A percentile compares a stretch with the other conserved stretches of the same genome.
Evolutionary conservation across 2,797 vertebrate genomes (phyloP).

Genomic region (Alfaro cultratus): DNA sequence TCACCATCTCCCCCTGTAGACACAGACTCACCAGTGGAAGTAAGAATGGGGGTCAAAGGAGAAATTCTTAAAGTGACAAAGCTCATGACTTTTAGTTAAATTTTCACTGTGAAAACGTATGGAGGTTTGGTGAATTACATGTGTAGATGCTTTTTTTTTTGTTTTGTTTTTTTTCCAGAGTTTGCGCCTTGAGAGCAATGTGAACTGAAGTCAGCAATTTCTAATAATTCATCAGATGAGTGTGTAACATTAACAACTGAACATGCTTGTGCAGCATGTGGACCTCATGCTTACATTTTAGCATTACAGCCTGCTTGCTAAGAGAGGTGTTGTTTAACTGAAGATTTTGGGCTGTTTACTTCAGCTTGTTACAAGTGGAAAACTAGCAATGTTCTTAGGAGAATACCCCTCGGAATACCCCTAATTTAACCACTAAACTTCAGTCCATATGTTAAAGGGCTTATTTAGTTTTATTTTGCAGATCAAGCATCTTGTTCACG

Average conservation of each 20-base stretch:
- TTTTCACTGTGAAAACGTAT: slow-evolving; percentile 25
- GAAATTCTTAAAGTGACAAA: slow-evolving; percentile 28
- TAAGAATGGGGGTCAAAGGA: slow-evolving; percentile 43
- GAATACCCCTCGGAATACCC: background rate
- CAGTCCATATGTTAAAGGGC: background rate
- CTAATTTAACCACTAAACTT: background rate
- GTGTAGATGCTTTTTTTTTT: slow-evolving; percentile 23
- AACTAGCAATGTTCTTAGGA: slow-evolving; percentile 4
- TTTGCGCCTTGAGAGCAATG: slow-evolving; percentile 25
- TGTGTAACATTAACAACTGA: slow-evolving; percentile 39
- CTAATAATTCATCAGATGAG: slow-evolving; percentile 55
- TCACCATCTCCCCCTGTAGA: slow-evolving; percentile 78
- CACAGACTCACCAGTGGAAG: slow-evolving; percentile 58
- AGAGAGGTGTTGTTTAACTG: slow-evolving; percentile 26
- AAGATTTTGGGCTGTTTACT: slow-evolving; percentile 6
- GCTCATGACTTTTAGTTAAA: slow-evolving; percentile 7
- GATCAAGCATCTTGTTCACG: background rate
- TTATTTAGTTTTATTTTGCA: background rate
- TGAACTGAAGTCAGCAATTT: slow-evolving; percentile 45
- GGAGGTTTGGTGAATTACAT: slow-evolving; percentile 35
- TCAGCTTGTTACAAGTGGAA: background rate
- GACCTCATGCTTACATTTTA: slow-evolving; percentile 30
- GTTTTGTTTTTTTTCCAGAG: slow-evolving; percentile 18
- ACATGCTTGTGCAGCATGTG: slow-evolving; percentile 48
- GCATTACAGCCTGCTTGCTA: slow-evolving; percentile 2